A percentile compares a stretch with the other conserved stretches of the same genome.
Evolutionary conservation across 2,888 invertebrate genomes (phyloP).

Genomic region (Trichopria drosophilae): DNA sequence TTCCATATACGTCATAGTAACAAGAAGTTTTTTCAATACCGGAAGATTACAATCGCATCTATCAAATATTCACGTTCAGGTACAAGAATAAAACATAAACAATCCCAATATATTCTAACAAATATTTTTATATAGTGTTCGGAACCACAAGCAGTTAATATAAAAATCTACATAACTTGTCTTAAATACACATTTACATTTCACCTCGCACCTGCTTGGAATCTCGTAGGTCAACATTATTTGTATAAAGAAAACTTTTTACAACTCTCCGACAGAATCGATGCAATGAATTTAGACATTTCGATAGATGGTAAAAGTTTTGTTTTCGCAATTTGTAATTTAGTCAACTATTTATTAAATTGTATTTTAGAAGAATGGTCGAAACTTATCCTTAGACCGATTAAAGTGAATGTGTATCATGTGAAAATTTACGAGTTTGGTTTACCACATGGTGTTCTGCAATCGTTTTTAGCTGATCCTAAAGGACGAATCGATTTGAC

Average conservation of each 20-base stretch:
- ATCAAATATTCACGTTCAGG: conserved; percentile 39
- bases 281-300: conserved; percentile 46
- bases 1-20: conserved; percentile 43
- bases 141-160: conserved; percentile 37
- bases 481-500: conserved; percentile 32
- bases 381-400: conserved; percentile 36
- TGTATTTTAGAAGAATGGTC: conserved; percentile 33
- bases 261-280: conserved; percentile 28
- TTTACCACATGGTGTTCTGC: conserved; percentile 31
- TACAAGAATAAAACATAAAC: conserved; percentile 28
- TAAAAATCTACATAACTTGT: conserved; percentile 47
- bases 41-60: conserved; percentile 39
- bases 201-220: conserved; percentile 52
- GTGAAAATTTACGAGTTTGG: conserved; percentile 40
- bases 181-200: conserved; percentile 50
- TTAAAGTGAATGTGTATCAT: conserved; percentile 37
- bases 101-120: no score
- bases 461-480: conserved; percentile 41
- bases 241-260: conserved; percentile 48
- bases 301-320: conserved; percentile 33
- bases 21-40: conserved; percentile 34
- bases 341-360: not conserved
- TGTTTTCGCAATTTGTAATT: not conserved
- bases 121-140: conserved; percentile 36
- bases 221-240: conserved; percentile 45